Conservation (phyloP, 2,797 vertebrate genomes). For the Taenioides sp. region DNA sequence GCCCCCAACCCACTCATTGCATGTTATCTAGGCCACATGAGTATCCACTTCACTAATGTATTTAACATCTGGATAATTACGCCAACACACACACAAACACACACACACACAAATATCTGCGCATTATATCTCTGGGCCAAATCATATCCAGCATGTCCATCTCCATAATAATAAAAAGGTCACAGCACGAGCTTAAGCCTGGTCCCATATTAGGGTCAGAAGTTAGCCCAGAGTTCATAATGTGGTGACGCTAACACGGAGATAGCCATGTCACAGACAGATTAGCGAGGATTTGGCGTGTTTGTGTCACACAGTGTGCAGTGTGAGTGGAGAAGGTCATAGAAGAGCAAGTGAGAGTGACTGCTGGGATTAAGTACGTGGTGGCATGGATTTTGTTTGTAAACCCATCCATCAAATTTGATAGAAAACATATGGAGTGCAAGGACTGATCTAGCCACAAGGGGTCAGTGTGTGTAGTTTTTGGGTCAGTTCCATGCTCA, state of each 20-base stretch:
- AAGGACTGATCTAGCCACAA: neutral
- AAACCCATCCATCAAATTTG: neutral
- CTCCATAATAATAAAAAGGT: slow-evolving; percentile 38
- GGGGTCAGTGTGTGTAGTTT: neutral
- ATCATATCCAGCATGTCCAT: slow-evolving; percentile 28
- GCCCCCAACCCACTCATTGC: slow-evolving; percentile 15
- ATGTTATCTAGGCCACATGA: slow-evolving; percentile 45
- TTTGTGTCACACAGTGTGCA: slow-evolving; percentile 52
- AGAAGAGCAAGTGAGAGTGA: slow-evolving; percentile 38
- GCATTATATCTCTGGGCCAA: neutral
- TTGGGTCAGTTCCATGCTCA: neutral
- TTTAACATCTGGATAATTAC: slow-evolving; percentile 37
- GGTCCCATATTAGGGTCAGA: slow-evolving; percentile 65
- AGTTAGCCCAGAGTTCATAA: slow-evolving; percentile 43
- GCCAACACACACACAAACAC: slow-evolving; percentile 4
- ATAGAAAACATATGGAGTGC: neutral
- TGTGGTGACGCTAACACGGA: slow-evolving; percentile 43
- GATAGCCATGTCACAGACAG: slow-evolving; percentile 53
- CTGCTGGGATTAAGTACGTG: slow-evolving; percentile 16
- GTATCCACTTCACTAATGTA: slow-evolving; percentile 39
- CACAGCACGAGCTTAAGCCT: slow-evolving; percentile 45
- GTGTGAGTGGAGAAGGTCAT: slow-evolving; percentile 55
- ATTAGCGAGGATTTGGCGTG: slow-evolving; percentile 66
- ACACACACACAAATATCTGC: neutral
- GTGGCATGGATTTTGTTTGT: slow-evolving; percentile 22